Conservation (phyloP, 2,888 invertebrate genomes). For the Pristionchus japonicus region DNA sequence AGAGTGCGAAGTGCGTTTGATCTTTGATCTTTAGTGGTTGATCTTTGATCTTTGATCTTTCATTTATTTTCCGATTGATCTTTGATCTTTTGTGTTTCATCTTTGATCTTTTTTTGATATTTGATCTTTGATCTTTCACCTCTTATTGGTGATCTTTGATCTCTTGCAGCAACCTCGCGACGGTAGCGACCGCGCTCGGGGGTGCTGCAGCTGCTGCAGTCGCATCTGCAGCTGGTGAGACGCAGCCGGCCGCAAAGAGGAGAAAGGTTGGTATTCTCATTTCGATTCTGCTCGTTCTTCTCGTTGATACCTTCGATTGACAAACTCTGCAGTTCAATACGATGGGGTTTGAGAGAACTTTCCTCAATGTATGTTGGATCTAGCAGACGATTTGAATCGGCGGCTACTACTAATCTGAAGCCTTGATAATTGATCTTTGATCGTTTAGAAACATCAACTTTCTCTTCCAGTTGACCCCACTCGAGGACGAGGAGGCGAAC, state of each 20-base stretch:
- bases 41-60: no score
- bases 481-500: constrained; percentile 1
- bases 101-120: no score
- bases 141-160: neutral
- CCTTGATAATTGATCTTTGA: no score
- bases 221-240: neutral
- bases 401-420: no score
- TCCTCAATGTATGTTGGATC: no score
- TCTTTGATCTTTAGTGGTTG: no score
- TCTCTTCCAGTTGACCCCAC: neutral
- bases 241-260: neutral
- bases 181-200: neutral
- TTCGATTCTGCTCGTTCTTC: neutral
- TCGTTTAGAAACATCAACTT: neutral
- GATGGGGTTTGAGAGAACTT: no score
- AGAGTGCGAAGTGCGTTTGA: neutral
- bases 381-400: no score
- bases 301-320: no score
- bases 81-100: no score
- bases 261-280: neutral
- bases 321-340: no score
- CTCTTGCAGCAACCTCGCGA: neutral
- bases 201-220: neutral
- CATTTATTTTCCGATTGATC: neutral
- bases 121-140: neutral